Evolutionary conservation across 2,888 invertebrate species (phyloP), one percentile per base, ranked within the genome.

Genomic region (Xylota sylvarum): DNA sequence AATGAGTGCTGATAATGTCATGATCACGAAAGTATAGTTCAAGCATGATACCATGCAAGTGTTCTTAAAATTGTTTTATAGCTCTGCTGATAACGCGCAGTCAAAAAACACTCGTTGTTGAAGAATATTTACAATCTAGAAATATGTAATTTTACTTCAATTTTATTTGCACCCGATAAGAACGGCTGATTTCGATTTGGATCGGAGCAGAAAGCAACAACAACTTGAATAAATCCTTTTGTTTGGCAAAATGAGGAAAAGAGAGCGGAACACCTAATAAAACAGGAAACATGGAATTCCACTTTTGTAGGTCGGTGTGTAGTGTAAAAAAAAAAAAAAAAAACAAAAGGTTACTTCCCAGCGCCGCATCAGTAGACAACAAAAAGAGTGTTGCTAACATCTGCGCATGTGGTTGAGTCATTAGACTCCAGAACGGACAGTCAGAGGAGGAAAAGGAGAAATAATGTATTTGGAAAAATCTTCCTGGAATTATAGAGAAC

Each of bases 1-100:
- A 12, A 14, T 3, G 17, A 12, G 3, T 17, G 30, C 40, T 50
- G 79, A 80, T 80, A 80, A 79, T 70, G 60, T 62, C 65, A 62
- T 81, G 67, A 81, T 76, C 67, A 76, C 60, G 52, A 74, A 60
- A 62, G 27, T 67, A 17, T 60, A 81, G 52, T 74, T 67, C 55
- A 52, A 74, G 17, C 62, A 52, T 76, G 48, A 76, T 81, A 76
- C 9, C 73, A 58, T 74, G 60, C 60, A 62, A 80, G 46, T 52
- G n/a, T 52, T 23, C 37, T 23, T 14, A 48, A 37, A 37, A 40
- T 37, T 56, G 14, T 56, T 64, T 62, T 62, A 62, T 69, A 56
- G 55, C 50, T 7, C 10, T 12, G 4, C 30, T 17, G 73, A 62
- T 73, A 73, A 58, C 58, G 30, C 27, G 30, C 27, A 30, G 9